phyloP scores from a whole-genome alignment of 2,113 vertebrate genomes.

The Psittacus erithacus region DNA sequence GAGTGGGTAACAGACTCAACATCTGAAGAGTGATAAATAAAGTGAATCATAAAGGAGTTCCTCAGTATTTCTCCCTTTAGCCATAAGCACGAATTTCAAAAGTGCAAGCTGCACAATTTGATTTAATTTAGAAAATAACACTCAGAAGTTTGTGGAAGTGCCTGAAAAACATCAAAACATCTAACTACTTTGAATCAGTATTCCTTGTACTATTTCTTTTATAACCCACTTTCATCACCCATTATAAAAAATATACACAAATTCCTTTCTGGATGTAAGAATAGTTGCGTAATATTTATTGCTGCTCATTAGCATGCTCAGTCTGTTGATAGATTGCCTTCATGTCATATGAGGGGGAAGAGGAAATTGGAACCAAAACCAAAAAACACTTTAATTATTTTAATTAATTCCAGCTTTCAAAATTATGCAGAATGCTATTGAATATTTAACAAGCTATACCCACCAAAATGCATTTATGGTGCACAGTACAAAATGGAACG shows the following conservation, averaged over 20 bases:
- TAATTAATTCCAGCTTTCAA: slow-evolving; percentile 57
- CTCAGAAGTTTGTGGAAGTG: not conserved
- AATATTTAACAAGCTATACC: slow-evolving; percentile 44
- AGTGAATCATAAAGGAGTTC: not conserved
- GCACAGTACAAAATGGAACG: not conserved
- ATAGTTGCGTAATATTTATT: slow-evolving; percentile 14
- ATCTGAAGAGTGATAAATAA: not conserved
- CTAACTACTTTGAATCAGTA: not conserved
- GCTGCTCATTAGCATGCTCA: slow-evolving; percentile 29
- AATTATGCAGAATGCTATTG: slow-evolving; percentile 32
- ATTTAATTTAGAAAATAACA: not conserved
- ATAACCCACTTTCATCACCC: not conserved
- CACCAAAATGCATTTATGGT: not conserved
- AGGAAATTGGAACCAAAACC: slow-evolving; percentile 47
- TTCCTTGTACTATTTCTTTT: not conserved
- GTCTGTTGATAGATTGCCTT: slow-evolving; percentile 31
- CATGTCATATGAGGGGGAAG: not conserved
- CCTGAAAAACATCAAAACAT: not conserved
- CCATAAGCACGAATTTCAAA: not conserved
- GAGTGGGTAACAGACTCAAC: not conserved
- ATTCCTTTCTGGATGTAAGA: slow-evolving; percentile 11
- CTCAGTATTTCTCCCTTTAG: not conserved
- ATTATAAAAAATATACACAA: not conserved
- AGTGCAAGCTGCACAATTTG: not conserved
- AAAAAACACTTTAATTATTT: slow-evolving; percentile 59